These are phyloP conservation scores for Ganaspis sp. DNA, from an alignment of 1,140 invertebrate species.

Conservation along the genomic window DNA sequence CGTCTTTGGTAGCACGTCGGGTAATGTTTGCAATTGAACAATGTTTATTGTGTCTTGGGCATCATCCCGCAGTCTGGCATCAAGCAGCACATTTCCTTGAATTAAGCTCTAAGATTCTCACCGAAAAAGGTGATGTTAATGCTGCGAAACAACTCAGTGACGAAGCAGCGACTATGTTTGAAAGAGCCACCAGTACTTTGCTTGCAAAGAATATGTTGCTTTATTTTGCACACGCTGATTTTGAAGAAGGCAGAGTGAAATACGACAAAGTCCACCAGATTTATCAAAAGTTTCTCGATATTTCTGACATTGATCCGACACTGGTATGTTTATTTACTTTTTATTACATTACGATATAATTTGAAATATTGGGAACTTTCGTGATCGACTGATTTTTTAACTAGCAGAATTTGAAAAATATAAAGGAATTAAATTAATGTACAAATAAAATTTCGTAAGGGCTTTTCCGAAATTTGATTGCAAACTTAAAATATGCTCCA, in stretches of 20 bases:
- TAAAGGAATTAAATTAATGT: too few relatives aligned
- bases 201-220: conserved; percentile 94
- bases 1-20: conserved; percentile 91
- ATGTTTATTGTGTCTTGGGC: conserved; percentile 95
- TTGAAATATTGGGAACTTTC: too few relatives aligned
- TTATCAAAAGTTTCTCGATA: conserved; percentile 93
- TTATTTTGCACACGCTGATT: conserved; percentile 99
- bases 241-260: conserved; percentile 97
- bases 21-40: conserved; percentile 99
- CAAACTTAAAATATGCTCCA: too few relatives aligned
- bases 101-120: conserved; percentile 92
- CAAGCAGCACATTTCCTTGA: conserved; percentile 98
- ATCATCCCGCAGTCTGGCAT: conserved; percentile 99
- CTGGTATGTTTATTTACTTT: too few relatives aligned
- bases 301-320: conserved; percentile 94
- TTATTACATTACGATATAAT: too few relatives aligned
- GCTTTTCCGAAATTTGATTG: too few relatives aligned
- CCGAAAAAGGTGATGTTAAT: conserved; percentile 96
- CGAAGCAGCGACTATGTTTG: conserved; percentile 95
- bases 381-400: too few relatives aligned
- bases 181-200: conserved; percentile 91
- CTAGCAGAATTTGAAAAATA: too few relatives aligned
- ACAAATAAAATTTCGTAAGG: too few relatives aligned
- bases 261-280: conserved; percentile 98
- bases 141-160: conserved; percentile 94